phyloP scores from a whole-genome alignment of 2,797 vertebrate species.

The Mormyrus proboscirostris region DNA sequence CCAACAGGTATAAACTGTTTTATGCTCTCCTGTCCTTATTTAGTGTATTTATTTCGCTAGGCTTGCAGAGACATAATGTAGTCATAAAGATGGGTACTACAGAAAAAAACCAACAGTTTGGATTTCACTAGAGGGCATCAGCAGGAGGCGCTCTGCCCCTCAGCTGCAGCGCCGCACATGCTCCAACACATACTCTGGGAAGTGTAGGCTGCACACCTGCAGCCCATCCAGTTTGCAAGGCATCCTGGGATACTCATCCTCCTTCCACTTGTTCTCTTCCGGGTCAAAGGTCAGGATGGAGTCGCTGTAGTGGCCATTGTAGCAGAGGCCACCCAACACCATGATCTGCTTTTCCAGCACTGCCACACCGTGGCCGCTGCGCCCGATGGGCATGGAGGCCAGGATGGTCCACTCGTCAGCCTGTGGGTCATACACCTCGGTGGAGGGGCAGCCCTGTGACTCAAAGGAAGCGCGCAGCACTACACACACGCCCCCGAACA shows the following conservation, averaged over 20 bases:
- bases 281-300: conserved; percentile 98
- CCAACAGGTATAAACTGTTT: conserved; percentile 46
- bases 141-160: conserved; percentile 45
- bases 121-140: not conserved
- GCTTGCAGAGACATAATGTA: conserved; percentile 2
- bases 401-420: conserved; percentile 97
- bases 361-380: conserved; percentile 94
- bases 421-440: conserved; percentile 95
- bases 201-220: conserved; percentile 97
- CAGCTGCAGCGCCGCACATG: conserved; percentile 93
- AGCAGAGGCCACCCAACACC: conserved; percentile 96
- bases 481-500: conserved; percentile 95
- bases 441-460: conserved; percentile 96
- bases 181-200: conserved; percentile 93
- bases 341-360: conserved; percentile 96
- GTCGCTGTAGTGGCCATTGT: conserved; percentile 98
- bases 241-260: conserved; percentile 98
- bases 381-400: conserved; percentile 95
- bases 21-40: conserved; percentile 20
- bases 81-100: not conserved
- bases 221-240: conserved; percentile 98
- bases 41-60: not conserved
- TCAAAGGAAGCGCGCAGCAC: conserved; percentile 95
- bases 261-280: conserved; percentile 99
- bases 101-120: not conserved